A percentile compares a stretch with the other conserved stretches of the same genome.
These are phyloP conservation scores for Nephotettix cincticeps DNA, from an alignment of 1,140 invertebrate species.

Conservation along the genomic window DNA sequence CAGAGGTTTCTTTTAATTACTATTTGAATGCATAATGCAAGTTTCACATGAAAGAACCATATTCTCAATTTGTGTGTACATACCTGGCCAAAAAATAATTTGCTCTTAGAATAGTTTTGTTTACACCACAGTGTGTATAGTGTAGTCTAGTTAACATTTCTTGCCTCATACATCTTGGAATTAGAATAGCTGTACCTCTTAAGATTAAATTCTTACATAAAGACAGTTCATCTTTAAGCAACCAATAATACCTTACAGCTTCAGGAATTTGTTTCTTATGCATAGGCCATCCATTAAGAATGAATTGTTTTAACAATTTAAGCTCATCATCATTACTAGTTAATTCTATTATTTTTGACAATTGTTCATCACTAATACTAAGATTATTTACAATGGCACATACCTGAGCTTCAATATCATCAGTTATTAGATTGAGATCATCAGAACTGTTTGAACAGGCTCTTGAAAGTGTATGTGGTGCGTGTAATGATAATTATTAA, in stretches of 20 bases:
- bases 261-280: background rate
- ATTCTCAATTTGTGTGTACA: constrained; percentile 12
- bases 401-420: constrained; percentile 5
- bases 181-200: background rate
- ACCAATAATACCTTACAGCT: background rate
- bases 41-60: constrained; percentile 16
- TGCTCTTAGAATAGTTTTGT: background rate
- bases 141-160: constrained; percentile 2
- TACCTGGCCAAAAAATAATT: constrained; percentile 28
- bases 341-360: background rate
- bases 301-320: background rate
- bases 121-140: background rate
- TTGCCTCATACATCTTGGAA: background rate
- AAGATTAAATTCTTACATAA: background rate
- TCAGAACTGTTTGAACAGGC: background rate
- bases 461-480: background rate
- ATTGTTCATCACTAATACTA: background rate
- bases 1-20: constrained; percentile 43
- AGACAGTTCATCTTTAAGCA: background rate
- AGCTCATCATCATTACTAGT: no score
- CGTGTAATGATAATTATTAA: no score
- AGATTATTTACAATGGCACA: background rate
- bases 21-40: constrained; percentile 24
- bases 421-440: background rate
- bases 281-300: background rate